These are phyloP conservation scores for Strigamia transsilvanica DNA, from an alignment of 2,888 invertebrate species.

Conservation along the genomic window DNA sequence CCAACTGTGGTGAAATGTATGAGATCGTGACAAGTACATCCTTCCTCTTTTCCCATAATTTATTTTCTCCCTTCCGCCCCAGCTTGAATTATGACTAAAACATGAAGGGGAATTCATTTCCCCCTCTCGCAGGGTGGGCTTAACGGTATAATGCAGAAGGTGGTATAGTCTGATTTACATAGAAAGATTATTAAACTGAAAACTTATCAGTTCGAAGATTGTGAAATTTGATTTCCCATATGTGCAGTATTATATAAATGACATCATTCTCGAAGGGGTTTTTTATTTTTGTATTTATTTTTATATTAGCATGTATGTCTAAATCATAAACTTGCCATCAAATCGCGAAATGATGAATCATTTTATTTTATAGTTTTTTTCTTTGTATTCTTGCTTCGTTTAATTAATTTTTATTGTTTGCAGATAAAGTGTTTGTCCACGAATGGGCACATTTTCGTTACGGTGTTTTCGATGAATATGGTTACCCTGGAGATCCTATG, in stretches of 20 bases:
- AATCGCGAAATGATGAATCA: neutral
- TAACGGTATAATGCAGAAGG: neutral
- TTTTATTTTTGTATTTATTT: neutral
- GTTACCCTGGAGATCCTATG: constrained; percentile 62
- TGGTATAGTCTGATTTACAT: neutral
- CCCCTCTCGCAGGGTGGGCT: constrained; percentile 3
- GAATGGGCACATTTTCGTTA: constrained; percentile 61
- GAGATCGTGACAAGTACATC: constrained; percentile 20
- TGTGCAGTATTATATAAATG: neutral
- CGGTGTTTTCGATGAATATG: constrained; percentile 71
- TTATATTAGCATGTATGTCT: neutral
- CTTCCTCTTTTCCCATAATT: constrained; percentile 17
- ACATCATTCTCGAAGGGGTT: neutral
- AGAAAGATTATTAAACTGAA: neutral
- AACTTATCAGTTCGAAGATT: neutral
- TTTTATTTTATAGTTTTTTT: constrained; percentile 36
- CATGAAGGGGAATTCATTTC: neutral
- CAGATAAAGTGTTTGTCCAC: constrained; percentile 59
- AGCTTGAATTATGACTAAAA: constrained; percentile 7
- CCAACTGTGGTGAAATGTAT: constrained; percentile 14
- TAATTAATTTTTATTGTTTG: constrained; percentile 58
- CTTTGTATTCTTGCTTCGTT: too few species aligned
- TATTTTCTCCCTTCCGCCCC: neutral
- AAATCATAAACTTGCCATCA: constrained; percentile 18
- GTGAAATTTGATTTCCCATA: neutral